phyloP scores from a whole-genome alignment of 2,113 vertebrate species.

The Pedetes capensis region DNA sequence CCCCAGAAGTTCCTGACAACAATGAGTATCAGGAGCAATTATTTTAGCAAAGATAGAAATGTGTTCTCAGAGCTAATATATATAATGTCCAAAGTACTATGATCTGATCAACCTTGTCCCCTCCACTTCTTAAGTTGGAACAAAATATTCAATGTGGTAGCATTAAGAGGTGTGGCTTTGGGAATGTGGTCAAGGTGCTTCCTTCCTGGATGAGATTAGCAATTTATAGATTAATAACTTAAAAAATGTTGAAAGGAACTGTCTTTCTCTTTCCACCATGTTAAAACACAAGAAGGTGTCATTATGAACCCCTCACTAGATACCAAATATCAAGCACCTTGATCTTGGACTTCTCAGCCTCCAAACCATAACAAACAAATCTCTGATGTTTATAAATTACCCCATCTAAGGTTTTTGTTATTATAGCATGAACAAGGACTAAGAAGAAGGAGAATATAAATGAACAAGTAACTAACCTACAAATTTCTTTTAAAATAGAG shows the following conservation, averaged over 20 bases:
- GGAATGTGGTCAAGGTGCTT: not conserved
- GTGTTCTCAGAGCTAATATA: not conserved
- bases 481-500: not conserved
- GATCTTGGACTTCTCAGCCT: not conserved
- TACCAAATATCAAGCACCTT: too few species aligned
- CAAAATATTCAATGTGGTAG: not conserved
- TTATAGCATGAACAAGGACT: not conserved
- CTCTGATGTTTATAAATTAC: not conserved
- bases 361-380: not conserved
- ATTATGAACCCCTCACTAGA: not conserved
- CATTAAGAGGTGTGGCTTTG: not conserved
- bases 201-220: not conserved
- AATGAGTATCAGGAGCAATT: not conserved
- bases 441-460: not conserved
- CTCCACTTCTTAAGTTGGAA: not conserved
- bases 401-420: not conserved
- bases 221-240: not conserved
- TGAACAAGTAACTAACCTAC: not conserved
- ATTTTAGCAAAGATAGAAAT: not conserved
- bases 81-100: not conserved
- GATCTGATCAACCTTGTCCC: not conserved
- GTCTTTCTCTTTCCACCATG: not conserved
- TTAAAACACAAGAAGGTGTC: not conserved
- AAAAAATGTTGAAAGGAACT: not conserved
- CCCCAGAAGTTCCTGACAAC: not conserved